Percentiles rank a stretch among this genome's conserved stretches.
phyloP scores from a whole-genome alignment of 2,888 invertebrate species.

The Polydrusus tereticollis region DNA sequence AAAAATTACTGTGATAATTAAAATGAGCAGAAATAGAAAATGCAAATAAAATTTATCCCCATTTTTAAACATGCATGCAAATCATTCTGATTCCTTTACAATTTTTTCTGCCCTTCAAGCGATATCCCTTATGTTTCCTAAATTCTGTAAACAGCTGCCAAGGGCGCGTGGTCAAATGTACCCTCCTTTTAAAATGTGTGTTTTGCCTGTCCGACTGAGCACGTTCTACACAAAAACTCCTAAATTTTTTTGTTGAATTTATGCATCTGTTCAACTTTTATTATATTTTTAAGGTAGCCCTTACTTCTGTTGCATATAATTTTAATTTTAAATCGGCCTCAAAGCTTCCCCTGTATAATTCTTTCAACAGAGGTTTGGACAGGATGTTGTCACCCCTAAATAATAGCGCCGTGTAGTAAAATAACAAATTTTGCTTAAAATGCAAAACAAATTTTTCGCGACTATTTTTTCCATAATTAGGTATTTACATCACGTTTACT shows the following conservation, averaged over 20 bases:
- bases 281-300: slow-evolving; percentile 38
- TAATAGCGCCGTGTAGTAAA: not conserved
- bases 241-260: slow-evolving; percentile 61
- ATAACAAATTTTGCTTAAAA: not conserved
- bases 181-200: slow-evolving; percentile 47
- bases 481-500: not conserved
- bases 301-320: slow-evolving; percentile 32
- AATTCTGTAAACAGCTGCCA: slow-evolving; percentile 67
- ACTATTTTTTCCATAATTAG: not conserved
- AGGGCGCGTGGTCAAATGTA: slow-evolving; percentile 47
- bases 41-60: slow-evolving; percentile 4
- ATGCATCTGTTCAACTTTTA: slow-evolving; percentile 62
- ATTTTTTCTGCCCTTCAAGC: slow-evolving; percentile 58
- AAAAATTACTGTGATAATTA: not conserved
- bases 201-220: slow-evolving; percentile 39
- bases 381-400: slow-evolving; percentile 6
- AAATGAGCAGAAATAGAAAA: not conserved
- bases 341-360: slow-evolving; percentile 8
- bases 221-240: slow-evolving; percentile 51
- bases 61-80: slow-evolving; percentile 60
- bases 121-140: slow-evolving; percentile 63
- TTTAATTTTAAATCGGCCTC: slow-evolving; percentile 46
- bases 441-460: not conserved
- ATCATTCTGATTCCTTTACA: slow-evolving; percentile 62
- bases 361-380: slow-evolving; percentile 13